phyloP scores from a whole-genome alignment of 2,113 vertebrate species.

The Tragelaphus scriptus region DNA sequence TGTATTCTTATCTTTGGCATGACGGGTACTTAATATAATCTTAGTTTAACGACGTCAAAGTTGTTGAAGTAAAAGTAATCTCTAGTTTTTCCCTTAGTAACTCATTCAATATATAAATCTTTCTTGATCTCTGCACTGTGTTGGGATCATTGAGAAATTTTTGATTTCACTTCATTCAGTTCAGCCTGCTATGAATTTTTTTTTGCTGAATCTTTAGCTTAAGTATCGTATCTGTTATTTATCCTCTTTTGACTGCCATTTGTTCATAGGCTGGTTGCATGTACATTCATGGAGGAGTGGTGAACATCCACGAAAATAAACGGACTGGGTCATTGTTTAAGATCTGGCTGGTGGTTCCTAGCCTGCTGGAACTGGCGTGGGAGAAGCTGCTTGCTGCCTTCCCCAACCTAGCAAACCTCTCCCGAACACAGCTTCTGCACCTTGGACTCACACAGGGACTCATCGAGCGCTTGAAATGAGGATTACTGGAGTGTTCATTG shows the following conservation, averaged over 20 bases:
- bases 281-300: constrained; percentile 98
- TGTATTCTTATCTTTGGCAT: neutral
- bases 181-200: neutral
- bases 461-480: constrained; percentile 94
- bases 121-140: neutral
- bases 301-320: constrained; percentile 97
- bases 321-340: constrained; percentile 97
- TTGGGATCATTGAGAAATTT: neutral
- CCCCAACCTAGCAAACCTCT: constrained; percentile 88
- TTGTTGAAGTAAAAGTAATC: neutral
- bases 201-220: neutral
- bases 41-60: constrained; percentile 3
- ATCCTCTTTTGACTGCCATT: constrained; percentile 14
- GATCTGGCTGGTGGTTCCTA: constrained; percentile 97
- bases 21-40: neutral
- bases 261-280: constrained; percentile 93
- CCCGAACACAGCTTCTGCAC: constrained; percentile 91
- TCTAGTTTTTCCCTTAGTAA: neutral
- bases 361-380: constrained; percentile 97
- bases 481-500: constrained; percentile 20
- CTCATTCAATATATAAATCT: neutral
- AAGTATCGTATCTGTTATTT: neutral
- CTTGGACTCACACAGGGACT: constrained; percentile 97
- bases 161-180: neutral
- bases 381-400: constrained; percentile 91